Percentiles rank a stretch among this genome's conserved stretches.
These are phyloP conservation scores for Oryzias celebensis DNA, from an alignment of 2,113 vertebrate species.

Conservation along the genomic window DNA sequence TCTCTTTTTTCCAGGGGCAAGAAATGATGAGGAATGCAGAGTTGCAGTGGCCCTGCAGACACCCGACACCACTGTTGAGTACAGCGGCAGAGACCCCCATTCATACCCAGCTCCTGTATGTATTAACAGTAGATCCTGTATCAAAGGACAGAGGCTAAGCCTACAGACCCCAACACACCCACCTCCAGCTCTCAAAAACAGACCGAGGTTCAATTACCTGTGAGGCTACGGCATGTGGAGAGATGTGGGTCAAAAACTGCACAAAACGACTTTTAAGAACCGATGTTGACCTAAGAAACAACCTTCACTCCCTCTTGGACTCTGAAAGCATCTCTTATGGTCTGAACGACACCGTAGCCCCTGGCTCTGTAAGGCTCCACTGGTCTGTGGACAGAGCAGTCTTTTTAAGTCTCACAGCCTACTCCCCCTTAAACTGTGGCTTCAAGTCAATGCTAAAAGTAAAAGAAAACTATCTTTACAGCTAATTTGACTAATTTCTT, in stretches of 20 bases:
- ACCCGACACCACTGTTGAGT: conserved; percentile 66
- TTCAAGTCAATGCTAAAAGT: conserved; percentile 35
- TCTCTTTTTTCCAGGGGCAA: conserved; percentile 39
- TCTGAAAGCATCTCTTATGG: conserved; percentile 72
- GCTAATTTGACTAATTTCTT: conserved; percentile 31
- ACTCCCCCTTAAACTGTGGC: conserved; percentile 21
- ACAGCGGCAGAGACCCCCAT: conserved; percentile 53
- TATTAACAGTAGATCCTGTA: conserved; percentile 65
- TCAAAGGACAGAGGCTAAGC: conserved; percentile 52
- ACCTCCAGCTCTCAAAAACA: conserved; percentile 64
- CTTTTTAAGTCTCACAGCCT: conserved; percentile 51
- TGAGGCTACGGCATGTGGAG: conserved; percentile 24
- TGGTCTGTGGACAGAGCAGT: conserved; percentile 57
- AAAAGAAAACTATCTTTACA: conserved; percentile 28
- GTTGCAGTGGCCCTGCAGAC: conserved; percentile 63
- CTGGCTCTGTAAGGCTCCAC: conserved; percentile 22
- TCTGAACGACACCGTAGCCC: conserved; percentile 30
- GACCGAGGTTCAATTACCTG: conserved; percentile 63
- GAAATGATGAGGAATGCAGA: conserved; percentile 68
- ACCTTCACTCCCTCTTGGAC: conserved; percentile 42
- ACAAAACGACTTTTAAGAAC: conserved; percentile 67
- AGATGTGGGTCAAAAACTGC: conserved; percentile 18
- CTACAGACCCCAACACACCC: conserved; percentile 43
- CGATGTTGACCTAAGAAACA: conserved; percentile 68
- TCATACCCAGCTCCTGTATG: conserved; percentile 71